Base-by-base conservation (phyloP, 2,797 vertebrate genomes). In the Gallirallus australis region DNA sequence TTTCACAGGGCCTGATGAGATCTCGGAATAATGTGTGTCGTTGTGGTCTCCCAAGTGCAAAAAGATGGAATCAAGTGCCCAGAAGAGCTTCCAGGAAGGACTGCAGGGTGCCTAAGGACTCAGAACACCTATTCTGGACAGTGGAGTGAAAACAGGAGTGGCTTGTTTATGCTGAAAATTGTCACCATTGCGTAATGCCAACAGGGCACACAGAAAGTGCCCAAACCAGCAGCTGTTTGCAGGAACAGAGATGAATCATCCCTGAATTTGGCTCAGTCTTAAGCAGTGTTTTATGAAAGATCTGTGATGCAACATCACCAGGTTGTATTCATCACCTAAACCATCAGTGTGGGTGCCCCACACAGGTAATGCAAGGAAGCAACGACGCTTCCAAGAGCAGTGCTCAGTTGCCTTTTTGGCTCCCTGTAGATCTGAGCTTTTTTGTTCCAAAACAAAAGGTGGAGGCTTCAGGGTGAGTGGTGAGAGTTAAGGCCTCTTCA, bases 191-290 rank as follows among this genome's bases (percentile, higher is more conserved):
- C 9, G 1, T 77, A 89, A 94, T 72, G 76, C 60, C 64, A 87
- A 42, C 28, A 72, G 47, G 85, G 64, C 87, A 91, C 71, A 82
- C 56, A 30, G 73, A 53, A 92, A 91, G 92, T 82, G 82, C 78
- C 87, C 90, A 79, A 94, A 93, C 90, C 85, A 95, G 93, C 85
- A 93, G 59, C 71, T 94, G 82, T 87, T 91, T 91, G 90, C 68
- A 82, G 52, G 82, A 95, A 71, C 68, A 82, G 79, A 80, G 82
- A 90, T 96, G 91, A 96, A 92, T 94, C 91, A 95, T 20, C 27
- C 25, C 61, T 64, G 65, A 63, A 71, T 4, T 45, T 81, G 83
- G 86, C 69, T 93, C 61, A 33, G 53, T 52, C 82, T 73, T 66
- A 72, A 82, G 50, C 59, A 79, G n/a, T 27, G 71, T 59, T 93